Base-by-base conservation (phyloP, 2,888 invertebrate genomes). In the Polylopha cassiicola region DNA sequence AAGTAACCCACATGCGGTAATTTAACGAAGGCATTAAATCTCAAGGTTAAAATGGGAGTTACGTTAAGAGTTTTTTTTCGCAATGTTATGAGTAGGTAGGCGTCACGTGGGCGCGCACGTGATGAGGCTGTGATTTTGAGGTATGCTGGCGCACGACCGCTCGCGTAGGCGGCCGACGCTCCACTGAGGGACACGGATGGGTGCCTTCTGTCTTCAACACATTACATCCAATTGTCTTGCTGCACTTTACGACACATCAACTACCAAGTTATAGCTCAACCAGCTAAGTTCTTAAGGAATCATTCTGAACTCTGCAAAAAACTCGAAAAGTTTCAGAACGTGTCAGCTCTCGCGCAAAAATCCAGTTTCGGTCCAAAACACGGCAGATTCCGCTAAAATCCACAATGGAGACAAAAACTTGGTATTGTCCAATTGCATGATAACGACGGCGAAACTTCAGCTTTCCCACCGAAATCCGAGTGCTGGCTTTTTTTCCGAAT, bases 71-170 rank as follows among this genome's bases (percentile, higher is more conserved):
- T 73, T 78, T 81, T 79, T 75, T 85, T 84, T 85, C 77, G 82
- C 82, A 82, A 82, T 67, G 72, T 72, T 75, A 63, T 77, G 72
- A 57, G 66, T 59, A 54, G 65, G 82, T 80, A 72, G 84, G 81
- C 73, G 80, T 73, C 61, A 65, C 58, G 84, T 82, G 82, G 82
- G 82, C 76, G 80, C 70, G 74, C 79, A 80, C 81, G 81, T 81
- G 82, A 79, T 65, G 61, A 55, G 56, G 56, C 53, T 58, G 69
- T 70, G 74, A 58, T 60, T 68, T 36, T 50, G 66, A 61, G 53
- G 58, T 50, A 57, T 63, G 65, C 65, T 58, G 63, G 65, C 61
- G 65, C 70, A 72, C 80, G 66, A 71, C 73, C 65, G 59, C 53
- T 51, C 55, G 73, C 73, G 82, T 81, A 73, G 82, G 82, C 72